These are phyloP conservation scores for Dromius quadrimaculatus DNA, from an alignment of 2,888 invertebrate species.

Conservation along the genomic window DNA sequence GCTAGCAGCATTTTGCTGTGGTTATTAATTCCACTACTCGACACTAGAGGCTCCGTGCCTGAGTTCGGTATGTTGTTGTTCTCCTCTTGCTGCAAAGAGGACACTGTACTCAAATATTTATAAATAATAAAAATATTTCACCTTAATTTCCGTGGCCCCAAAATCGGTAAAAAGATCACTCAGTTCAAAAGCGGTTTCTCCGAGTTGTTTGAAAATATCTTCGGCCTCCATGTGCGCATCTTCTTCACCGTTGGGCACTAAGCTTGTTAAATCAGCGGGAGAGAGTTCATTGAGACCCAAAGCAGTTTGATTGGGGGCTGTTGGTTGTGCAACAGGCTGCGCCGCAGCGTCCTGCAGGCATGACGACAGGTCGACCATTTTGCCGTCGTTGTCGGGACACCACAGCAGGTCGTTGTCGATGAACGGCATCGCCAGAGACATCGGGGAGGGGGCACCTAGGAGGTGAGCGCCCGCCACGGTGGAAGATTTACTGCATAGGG, in stretches of 20 bases:
- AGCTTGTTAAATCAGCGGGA: constrained; percentile 78
- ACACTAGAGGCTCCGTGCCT: constrained; percentile 55
- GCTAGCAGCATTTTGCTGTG: constrained; percentile 62
- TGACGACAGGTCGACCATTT: constrained; percentile 91
- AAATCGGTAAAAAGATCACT: constrained; percentile 86
- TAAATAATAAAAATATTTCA: constrained; percentile 62
- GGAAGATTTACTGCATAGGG: constrained; percentile 52
- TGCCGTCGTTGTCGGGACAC: constrained; percentile 95
- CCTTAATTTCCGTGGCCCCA: constrained; percentile 78
- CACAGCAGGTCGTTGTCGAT: constrained; percentile 95
- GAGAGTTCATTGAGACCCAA: constrained; percentile 75
- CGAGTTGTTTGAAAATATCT: constrained; percentile 84
- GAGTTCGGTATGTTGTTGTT: constrained; percentile 66
- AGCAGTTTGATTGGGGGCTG: constrained; percentile 64
- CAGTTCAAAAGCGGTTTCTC: constrained; percentile 88
- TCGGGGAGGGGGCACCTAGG: constrained; percentile 69
- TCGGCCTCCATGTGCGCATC: constrained; percentile 68
- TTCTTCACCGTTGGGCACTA: constrained; percentile 68
- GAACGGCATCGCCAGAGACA: constrained; percentile 90
- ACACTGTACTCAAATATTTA: background rate
- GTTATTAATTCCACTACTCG: constrained; percentile 52
- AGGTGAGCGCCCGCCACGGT: constrained; percentile 76
- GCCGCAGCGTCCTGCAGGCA: constrained; percentile 83
- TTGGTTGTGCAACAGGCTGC: constrained; percentile 60
- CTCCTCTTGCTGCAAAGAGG: constrained; percentile 67